Percentiles rank a stretch among this genome's conserved stretches.
Evolutionary conservation across 2,888 invertebrate species (phyloP).

Genomic region (Lasioglossum morio): DNA sequence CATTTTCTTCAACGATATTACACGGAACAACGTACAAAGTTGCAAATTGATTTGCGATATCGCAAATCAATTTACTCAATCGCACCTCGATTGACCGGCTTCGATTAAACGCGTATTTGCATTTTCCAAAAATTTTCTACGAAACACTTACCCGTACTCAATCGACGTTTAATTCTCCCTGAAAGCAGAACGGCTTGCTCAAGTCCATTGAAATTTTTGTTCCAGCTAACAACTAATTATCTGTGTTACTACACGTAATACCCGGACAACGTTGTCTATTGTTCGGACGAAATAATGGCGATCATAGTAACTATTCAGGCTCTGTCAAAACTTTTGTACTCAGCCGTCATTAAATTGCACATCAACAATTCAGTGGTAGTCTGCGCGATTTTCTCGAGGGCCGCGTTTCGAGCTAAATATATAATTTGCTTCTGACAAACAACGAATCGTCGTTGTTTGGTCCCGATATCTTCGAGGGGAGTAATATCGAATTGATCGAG

Average conservation of each 20-base stretch:
- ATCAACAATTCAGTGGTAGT: neutral
- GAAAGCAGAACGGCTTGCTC: neutral
- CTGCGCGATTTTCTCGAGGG: constrained; percentile 1
- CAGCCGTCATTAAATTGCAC: neutral
- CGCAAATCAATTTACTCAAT: neutral
- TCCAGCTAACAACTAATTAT: neutral
- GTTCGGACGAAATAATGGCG: neutral
- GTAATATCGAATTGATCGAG: neutral
- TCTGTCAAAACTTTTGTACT: neutral
- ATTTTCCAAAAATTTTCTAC: neutral
- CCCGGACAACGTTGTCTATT: neutral
- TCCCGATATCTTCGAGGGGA: neutral
- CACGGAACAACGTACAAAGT: neutral
- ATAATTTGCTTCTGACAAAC: neutral
- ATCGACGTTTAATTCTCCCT: neutral
- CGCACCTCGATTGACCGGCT: no score
- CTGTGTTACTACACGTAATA: neutral
- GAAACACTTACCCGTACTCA: neutral
- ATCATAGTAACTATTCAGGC: neutral
- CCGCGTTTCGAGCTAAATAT: neutral
- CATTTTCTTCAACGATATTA: neutral
- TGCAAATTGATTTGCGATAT: neutral
- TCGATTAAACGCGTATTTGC: neutral
- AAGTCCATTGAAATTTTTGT: neutral
- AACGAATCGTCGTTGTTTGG: neutral